phyloP scores from a whole-genome alignment of 2,888 invertebrate genomes.

The Steinernema scapterisci region DNA sequence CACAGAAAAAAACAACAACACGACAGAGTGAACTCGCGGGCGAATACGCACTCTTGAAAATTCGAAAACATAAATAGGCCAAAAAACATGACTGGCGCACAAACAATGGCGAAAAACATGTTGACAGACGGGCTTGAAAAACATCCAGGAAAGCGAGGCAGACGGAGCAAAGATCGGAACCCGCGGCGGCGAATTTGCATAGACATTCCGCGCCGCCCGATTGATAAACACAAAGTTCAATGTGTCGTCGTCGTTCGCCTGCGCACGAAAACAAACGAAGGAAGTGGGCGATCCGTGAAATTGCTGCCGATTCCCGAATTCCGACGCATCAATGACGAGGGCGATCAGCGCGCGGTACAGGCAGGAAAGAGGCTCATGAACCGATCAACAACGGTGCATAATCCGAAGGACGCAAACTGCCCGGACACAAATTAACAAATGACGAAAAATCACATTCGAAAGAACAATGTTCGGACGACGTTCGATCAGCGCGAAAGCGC shows the following conservation, averaged over 20 bases:
- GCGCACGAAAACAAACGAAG: slow-evolving; percentile 15
- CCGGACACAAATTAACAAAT: neutral
- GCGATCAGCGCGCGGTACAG: neutral
- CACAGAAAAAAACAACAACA: slow-evolving; percentile 31
- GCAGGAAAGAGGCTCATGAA: neutral
- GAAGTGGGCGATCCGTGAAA: slow-evolving; percentile 29
- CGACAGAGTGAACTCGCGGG: slow-evolving; percentile 31
- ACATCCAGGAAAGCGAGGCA: slow-evolving; percentile 31
- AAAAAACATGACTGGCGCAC: slow-evolving; percentile 33
- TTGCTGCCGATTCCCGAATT: neutral
- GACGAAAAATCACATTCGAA: slow-evolving; percentile 15
- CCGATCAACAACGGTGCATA: neutral
- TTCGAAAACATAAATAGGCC: slow-evolving; percentile 33
- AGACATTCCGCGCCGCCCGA: slow-evolving; percentile 14
- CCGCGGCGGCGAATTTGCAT: slow-evolving; percentile 27
- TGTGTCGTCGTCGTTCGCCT: slow-evolving; percentile 11
- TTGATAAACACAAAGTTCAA: slow-evolving; percentile 29
- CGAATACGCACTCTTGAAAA: slow-evolving; percentile 30
- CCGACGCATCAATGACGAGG: neutral
- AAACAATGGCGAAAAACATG: slow-evolving; percentile 32
- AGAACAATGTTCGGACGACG: slow-evolving; percentile 22
- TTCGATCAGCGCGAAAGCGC: neutral
- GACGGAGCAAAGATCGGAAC: slow-evolving; percentile 30
- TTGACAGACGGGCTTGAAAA: slow-evolving; percentile 33
- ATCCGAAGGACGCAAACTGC: neutral